A percentile compares a stretch with the other conserved stretches of the same genome.
Evolutionary conservation across 1,140 invertebrate genomes (phyloP).

Genomic region (Augochlora pura): DNA sequence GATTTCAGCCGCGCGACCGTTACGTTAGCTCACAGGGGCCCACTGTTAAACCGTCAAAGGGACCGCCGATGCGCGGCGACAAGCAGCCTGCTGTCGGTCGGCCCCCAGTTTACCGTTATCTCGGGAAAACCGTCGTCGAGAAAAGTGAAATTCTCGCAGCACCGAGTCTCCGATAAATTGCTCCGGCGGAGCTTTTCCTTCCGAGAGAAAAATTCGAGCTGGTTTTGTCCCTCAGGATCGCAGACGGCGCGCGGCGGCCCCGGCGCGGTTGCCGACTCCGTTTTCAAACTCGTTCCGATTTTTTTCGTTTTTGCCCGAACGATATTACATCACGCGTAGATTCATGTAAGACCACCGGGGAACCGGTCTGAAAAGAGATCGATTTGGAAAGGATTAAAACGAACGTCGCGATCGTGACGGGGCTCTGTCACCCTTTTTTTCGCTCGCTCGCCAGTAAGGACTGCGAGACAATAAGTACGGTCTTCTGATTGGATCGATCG

Average conservation of each 20-base stretch:
- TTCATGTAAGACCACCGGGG: constrained; percentile 50
- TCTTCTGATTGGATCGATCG: too few species aligned
- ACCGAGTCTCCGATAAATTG: too few species aligned
- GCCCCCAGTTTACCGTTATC: too few species aligned
- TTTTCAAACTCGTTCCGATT: constrained; percentile 39
- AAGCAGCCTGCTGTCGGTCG: too few species aligned
- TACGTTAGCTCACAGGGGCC: not conserved
- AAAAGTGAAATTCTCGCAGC: too few species aligned
- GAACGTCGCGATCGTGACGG: constrained; percentile 24
- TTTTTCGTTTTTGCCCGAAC: constrained; percentile 35
- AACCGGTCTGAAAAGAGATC: constrained; percentile 61
- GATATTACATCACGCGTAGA: constrained; percentile 58
- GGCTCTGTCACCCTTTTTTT: not conserved
- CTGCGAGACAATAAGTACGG: not conserved
- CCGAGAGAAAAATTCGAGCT: too few species aligned
- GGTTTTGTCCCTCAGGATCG: not conserved
- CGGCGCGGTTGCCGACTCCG: not conserved
- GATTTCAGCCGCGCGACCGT: constrained; percentile 1
- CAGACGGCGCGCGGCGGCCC: too few species aligned
- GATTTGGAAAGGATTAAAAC: constrained; percentile 44
- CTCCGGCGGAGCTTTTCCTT: too few species aligned
- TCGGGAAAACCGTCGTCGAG: too few species aligned
- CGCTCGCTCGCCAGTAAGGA: too few species aligned
- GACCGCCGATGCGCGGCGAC: not conserved
- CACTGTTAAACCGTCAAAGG: not conserved